phyloP scores from a whole-genome alignment of 2,113 vertebrate genomes.

The Caranx melampygus region DNA sequence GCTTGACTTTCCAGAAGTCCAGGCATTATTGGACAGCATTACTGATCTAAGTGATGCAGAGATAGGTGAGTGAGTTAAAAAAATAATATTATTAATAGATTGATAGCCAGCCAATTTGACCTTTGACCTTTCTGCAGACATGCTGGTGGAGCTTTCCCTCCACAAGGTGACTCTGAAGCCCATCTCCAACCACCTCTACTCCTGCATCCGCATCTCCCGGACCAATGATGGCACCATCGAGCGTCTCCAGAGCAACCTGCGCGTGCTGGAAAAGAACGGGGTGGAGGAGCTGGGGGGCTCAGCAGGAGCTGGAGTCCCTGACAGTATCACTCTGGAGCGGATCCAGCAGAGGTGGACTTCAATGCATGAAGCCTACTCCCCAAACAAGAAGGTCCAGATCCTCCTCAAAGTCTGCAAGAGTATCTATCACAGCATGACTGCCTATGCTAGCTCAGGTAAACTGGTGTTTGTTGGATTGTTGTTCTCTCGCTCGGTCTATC shows the following conservation, averaged over 20 bases:
- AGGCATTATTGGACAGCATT: conserved; percentile 77
- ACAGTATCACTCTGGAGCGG: conserved; percentile 78
- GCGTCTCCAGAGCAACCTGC: conserved; percentile 75
- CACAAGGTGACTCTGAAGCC: conserved; percentile 89
- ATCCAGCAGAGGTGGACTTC: conserved; percentile 83
- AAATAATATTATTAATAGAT: too few relatives aligned
- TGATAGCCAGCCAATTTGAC: too few relatives aligned
- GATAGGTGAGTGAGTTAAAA: conserved; percentile 73
- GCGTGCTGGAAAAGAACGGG: conserved; percentile 57
- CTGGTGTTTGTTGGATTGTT: not conserved
- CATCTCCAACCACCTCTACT: conserved; percentile 81
- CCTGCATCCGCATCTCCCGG: conserved; percentile 77
- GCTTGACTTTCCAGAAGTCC: conserved; percentile 82
- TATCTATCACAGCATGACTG: conserved; percentile 88
- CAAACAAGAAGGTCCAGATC: conserved; percentile 87
- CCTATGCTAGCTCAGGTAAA: conserved; percentile 78
- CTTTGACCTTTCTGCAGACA: conserved; percentile 71
- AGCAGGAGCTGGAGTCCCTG: conserved; percentile 78
- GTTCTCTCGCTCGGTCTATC: not conserved
- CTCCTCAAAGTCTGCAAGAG: conserved; percentile 89
- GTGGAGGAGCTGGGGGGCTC: conserved; percentile 79
- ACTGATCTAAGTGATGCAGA: conserved; percentile 77
- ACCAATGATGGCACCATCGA: conserved; percentile 71
- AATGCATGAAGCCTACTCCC: conserved; percentile 87
- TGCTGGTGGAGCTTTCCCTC: conserved; percentile 84